Conservation (phyloP, 2,888 invertebrate species). For the Ischnura elegans region DNA sequence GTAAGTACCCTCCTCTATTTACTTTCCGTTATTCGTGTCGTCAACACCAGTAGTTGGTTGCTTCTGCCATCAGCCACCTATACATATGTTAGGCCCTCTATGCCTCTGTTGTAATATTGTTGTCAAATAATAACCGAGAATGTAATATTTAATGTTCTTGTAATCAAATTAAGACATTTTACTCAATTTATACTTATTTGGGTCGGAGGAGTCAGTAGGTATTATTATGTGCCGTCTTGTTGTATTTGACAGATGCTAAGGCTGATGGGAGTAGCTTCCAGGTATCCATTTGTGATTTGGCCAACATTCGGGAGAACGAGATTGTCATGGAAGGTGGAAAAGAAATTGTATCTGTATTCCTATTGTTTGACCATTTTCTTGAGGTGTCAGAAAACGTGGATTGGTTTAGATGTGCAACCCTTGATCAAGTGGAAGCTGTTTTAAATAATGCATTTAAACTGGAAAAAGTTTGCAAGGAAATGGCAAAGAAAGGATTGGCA, state of each 20-base stretch:
- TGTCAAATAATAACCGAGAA: too few species aligned
- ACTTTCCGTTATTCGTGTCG: background rate
- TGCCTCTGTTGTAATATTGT: too few species aligned
- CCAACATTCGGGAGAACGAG: background rate
- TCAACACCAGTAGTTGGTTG: background rate
- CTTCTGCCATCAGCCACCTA: conserved; percentile 20
- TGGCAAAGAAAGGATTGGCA: conserved; percentile 6
- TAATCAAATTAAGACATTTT: too few species aligned
- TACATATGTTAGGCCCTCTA: background rate
- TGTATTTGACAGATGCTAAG: conserved; percentile 32
- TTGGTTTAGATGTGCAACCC: conserved; percentile 78
- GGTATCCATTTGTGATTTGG: background rate
- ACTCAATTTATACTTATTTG: too few species aligned
- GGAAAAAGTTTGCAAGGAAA: conserved; percentile 80
- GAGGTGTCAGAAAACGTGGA: conserved; percentile 78
- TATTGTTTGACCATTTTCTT: conserved; percentile 77
- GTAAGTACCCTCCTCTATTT: conserved; percentile 82
- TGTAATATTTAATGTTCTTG: too few species aligned
- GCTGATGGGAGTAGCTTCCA: conserved; percentile 56
- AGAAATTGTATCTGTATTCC: conserved; percentile 39
- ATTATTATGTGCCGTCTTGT: background rate
- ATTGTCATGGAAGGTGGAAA: conserved; percentile 46
- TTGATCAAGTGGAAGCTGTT: conserved; percentile 75
- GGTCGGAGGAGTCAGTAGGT: background rate
- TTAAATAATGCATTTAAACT: conserved; percentile 80